Evolutionary conservation across 1,140 invertebrate species (phyloP).

Genomic region (Drosophila neocordata): DNA sequence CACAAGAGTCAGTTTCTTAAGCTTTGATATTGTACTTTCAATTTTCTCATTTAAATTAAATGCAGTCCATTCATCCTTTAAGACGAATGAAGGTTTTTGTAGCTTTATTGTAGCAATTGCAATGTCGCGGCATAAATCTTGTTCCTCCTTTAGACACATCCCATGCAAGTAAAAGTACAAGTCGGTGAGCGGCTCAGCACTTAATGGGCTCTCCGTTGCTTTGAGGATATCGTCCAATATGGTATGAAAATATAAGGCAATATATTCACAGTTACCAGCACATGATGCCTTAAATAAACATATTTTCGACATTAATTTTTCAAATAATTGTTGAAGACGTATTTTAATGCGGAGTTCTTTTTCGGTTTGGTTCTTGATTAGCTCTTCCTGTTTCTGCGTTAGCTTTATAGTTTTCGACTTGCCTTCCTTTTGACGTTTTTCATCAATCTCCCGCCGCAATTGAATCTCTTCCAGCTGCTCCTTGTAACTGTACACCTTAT

Average conservation of each 20-base stretch:
- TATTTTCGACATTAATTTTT: constrained; percentile 85
- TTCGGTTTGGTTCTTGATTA: constrained; percentile 92
- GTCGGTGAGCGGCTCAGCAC: constrained; percentile 86
- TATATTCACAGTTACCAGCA: constrained; percentile 85
- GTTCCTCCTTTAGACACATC: constrained; percentile 48
- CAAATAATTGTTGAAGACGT: constrained; percentile 84
- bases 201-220: constrained; percentile 88
- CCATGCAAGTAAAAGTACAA: constrained; percentile 85
- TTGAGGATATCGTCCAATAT: constrained; percentile 86
- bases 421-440: constrained; percentile 93
- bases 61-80: constrained; percentile 90
- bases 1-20: constrained; percentile 35
- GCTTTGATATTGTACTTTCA: constrained; percentile 34
- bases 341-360: constrained; percentile 92
- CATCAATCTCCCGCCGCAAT: constrained; percentile 95
- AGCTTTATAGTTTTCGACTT: constrained; percentile 89
- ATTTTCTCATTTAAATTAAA: constrained; percentile 85
- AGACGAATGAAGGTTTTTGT: constrained; percentile 90
- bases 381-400: constrained; percentile 96
- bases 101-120: constrained; percentile 88
- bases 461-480: constrained; percentile 98
- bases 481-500: constrained; percentile 98
- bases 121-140: constrained; percentile 77
- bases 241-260: constrained; percentile 87
- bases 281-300: constrained; percentile 86